Conservation (phyloP, 2,888 invertebrate genomes). For the Drosophila kambysellisi region DNA sequence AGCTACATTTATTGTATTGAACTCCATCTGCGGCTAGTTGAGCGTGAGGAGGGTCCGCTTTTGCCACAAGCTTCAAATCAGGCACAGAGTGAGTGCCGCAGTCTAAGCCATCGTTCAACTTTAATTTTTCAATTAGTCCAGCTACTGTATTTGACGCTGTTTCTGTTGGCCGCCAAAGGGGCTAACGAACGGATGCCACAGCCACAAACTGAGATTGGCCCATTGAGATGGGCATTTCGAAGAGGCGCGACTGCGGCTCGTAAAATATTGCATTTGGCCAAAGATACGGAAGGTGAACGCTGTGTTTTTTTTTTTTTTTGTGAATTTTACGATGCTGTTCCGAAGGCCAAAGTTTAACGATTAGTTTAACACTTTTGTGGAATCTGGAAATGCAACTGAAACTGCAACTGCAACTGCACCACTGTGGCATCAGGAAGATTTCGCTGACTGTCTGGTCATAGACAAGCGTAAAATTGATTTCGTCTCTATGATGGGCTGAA, state of each 20-base stretch:
- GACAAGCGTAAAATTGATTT: constrained; percentile 83
- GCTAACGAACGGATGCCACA: constrained; percentile 48
- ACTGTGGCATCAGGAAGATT: constrained; percentile 2
- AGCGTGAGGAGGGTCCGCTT: not conserved
- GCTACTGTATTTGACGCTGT: constrained; percentile 79
- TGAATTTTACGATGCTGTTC: constrained; percentile 61
- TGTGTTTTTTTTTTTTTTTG: constrained; percentile 32
- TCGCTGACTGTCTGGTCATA: constrained; percentile 55
- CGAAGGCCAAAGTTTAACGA: constrained; percentile 63
- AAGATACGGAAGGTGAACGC: constrained; percentile 54
- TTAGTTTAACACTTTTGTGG: constrained; percentile 68
- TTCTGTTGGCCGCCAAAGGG: constrained; percentile 47
- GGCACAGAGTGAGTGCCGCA: constrained; percentile 2
- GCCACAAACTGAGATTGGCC: constrained; percentile 22
- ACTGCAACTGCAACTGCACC: constrained; percentile 6
- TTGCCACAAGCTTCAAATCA: constrained; percentile 2
- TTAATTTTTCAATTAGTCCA: constrained; percentile 81
- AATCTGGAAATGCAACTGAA: constrained; percentile 16
- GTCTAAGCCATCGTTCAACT: constrained; percentile 24
- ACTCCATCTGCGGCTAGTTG: not conserved
- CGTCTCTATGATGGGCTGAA: constrained; percentile 68
- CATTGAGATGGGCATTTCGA: constrained; percentile 25
- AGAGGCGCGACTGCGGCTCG: constrained; percentile 52
- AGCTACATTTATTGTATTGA: not conserved
- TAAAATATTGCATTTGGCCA: constrained; percentile 76